Percentiles rank a stretch among this genome's conserved stretches.
These are phyloP conservation scores for Felis chaus DNA, from an alignment of 2,113 vertebrate species.

Conservation along the genomic window DNA sequence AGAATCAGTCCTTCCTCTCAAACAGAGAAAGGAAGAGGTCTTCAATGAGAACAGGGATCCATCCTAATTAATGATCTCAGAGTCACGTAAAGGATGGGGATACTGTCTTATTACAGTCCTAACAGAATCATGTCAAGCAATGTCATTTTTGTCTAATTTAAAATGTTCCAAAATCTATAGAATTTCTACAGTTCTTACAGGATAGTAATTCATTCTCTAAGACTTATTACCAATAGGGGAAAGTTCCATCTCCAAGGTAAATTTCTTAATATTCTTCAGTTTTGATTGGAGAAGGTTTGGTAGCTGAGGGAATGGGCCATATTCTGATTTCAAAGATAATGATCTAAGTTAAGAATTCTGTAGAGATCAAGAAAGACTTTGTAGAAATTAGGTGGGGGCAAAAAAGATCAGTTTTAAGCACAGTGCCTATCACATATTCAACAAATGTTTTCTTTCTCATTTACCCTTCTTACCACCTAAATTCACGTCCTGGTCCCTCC, in stretches of 20 bases:
- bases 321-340: constrained; percentile 27
- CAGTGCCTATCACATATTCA: neutral
- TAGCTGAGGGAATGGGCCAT: neutral
- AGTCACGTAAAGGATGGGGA: neutral
- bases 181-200: neutral
- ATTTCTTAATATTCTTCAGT: neutral
- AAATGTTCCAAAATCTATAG: neutral
- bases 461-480: neutral
- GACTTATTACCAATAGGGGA: neutral
- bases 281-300: neutral
- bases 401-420: neutral
- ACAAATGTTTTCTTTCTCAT: neutral
- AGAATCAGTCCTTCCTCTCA: neutral
- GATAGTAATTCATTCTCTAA: neutral
- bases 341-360: neutral
- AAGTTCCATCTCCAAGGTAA: neutral
- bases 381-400: neutral
- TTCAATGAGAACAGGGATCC: neutral
- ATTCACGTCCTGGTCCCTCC: neutral
- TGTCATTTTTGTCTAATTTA: constrained; percentile 1
- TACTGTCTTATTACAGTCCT: neutral
- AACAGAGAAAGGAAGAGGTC: neutral
- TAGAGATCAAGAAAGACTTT: neutral
- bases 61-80: constrained; percentile 15
- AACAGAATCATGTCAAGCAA: neutral